Percentiles rank a stretch among this genome's conserved stretches.
phyloP scores from a whole-genome alignment of 2,888 invertebrate species.

The Drosophila subsilvestris region DNA sequence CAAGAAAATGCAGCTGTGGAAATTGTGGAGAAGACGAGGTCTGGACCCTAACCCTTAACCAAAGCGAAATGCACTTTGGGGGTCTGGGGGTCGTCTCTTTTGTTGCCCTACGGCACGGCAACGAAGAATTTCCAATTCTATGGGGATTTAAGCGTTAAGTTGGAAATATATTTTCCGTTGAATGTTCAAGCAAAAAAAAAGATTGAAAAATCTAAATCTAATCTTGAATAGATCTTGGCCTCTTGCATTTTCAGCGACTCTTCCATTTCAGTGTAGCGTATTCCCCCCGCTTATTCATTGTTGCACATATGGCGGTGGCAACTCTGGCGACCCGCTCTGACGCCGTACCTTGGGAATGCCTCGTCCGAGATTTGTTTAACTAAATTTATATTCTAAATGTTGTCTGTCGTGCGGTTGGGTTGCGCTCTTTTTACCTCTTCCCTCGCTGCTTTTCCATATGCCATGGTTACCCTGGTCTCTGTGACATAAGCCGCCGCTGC shows the following conservation, averaged over 20 bases:
- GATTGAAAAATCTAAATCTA: neutral
- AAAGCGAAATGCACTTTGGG: constrained; percentile 56
- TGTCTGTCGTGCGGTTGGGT: constrained; percentile 31
- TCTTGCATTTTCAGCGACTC: neutral
- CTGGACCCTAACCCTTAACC: constrained; percentile 25
- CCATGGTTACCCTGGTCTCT: constrained; percentile 1
- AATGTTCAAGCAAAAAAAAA: neutral
- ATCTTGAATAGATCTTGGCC: too few relatives aligned
- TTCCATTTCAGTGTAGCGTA: constrained; percentile 21
- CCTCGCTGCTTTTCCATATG: constrained; percentile 19
- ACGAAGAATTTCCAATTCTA: neutral
- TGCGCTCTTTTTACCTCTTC: neutral
- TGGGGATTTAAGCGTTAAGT: neutral
- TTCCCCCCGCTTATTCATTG: neutral
- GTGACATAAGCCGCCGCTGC: constrained; percentile 51
- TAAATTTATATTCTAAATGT: constrained; percentile 67
- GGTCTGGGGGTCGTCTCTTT: constrained; percentile 35
- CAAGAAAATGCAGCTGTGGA: constrained; percentile 19
- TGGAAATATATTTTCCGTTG: neutral
- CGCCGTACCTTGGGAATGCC: constrained; percentile 53
- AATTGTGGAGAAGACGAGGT: neutral
- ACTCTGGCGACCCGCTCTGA: constrained; percentile 18
- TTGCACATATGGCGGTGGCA: constrained; percentile 30
- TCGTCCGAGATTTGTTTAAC: constrained; percentile 62
- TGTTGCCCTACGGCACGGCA: constrained; percentile 24